Evolutionary conservation across 2,888 invertebrate species (phyloP).

Genomic region (Villa cingulata): DNA sequence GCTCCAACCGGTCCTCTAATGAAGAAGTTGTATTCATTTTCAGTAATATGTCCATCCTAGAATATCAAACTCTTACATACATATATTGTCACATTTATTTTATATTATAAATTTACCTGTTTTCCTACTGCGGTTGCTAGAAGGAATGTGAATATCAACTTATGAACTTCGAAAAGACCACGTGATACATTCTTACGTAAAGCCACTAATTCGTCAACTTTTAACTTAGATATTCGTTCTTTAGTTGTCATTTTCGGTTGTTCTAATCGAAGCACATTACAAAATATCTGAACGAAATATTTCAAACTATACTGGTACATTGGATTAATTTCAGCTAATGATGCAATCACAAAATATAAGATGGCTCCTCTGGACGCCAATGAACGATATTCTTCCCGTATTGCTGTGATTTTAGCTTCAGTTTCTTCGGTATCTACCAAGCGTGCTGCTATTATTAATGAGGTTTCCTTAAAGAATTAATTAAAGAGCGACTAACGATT

Average conservation of each 20-base stretch:
- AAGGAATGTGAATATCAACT: conserved; percentile 77
- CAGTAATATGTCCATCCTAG: conserved; percentile 41
- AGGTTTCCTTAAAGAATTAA: conserved; percentile 58
- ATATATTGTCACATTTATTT: not conserved
- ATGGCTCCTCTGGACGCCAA: conserved; percentile 81
- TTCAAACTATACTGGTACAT: conserved; percentile 94
- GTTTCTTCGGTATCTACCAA: conserved; percentile 76
- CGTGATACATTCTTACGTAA: conserved; percentile 79
- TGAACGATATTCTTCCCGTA: conserved; percentile 71
- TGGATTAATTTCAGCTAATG: conserved; percentile 78
- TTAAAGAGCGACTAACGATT: no score
- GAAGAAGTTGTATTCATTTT: conserved; percentile 62
- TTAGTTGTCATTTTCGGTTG: conserved; percentile 53
- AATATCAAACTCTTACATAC: no score
- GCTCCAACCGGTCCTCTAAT: conserved; percentile 57
- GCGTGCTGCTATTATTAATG: conserved; percentile 78
- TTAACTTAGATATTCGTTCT: conserved; percentile 52
- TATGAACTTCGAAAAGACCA: conserved; percentile 82
- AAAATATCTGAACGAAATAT: conserved; percentile 71
- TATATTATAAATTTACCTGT: conserved; percentile 26
- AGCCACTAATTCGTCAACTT: conserved; percentile 62
- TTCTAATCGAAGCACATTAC: conserved; percentile 63
- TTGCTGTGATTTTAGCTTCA: conserved; percentile 70
- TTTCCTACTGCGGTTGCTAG: conserved; percentile 62
- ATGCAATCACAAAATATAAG: conserved; percentile 80